Conservation (phyloP, 1,140 invertebrate genomes). For the Bemisia tabaci region DNA sequence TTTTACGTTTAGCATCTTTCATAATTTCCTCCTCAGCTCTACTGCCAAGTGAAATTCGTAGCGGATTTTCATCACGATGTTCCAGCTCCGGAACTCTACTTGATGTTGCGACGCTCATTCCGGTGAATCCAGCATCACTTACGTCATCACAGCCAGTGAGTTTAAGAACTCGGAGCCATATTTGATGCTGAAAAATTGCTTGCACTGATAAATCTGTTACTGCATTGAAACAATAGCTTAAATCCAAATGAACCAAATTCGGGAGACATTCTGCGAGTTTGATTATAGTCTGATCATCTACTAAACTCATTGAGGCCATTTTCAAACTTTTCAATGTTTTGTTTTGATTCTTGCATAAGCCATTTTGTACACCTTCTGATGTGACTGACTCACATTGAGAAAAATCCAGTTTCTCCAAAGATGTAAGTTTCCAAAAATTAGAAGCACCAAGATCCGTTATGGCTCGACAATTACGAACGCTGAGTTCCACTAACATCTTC, state of each 20-base stretch:
- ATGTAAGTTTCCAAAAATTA: slow-evolving; percentile 37
- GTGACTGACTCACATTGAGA: slow-evolving; percentile 50
- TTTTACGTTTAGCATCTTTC: slow-evolving; percentile 43
- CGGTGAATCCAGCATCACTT: slow-evolving; percentile 48
- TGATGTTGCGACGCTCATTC: slow-evolving; percentile 36
- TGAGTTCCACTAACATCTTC: slow-evolving; percentile 37
- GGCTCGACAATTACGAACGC: slow-evolving; percentile 40
- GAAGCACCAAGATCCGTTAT: slow-evolving; percentile 44
- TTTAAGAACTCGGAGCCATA: slow-evolving; percentile 40
- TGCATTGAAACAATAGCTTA: slow-evolving; percentile 49
- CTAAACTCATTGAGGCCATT: slow-evolving; percentile 39
- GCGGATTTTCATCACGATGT: slow-evolving; percentile 14
- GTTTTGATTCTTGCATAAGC: slow-evolving; percentile 37
- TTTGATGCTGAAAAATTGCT: slow-evolving; percentile 42
- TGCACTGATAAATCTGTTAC: slow-evolving; percentile 48
- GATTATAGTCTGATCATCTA: slow-evolving; percentile 44
- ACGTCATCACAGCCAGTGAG: slow-evolving; percentile 49
- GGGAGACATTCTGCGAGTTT: slow-evolving; percentile 38
- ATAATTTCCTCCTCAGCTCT: slow-evolving; percentile 51
- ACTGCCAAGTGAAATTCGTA: slow-evolving; percentile 43
- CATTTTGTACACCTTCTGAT: slow-evolving; percentile 39
- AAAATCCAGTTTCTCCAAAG: slow-evolving; percentile 44
- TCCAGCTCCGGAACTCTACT: slow-evolving; percentile 20
- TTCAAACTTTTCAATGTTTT: slow-evolving; percentile 37
- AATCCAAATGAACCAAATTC: slow-evolving; percentile 42